Percentiles rank a stretch among this genome's conserved stretches.
These are phyloP conservation scores for Corythornis leucogaster DNA, from an alignment of 2,797 vertebrate genomes.

Conservation along the genomic window DNA sequence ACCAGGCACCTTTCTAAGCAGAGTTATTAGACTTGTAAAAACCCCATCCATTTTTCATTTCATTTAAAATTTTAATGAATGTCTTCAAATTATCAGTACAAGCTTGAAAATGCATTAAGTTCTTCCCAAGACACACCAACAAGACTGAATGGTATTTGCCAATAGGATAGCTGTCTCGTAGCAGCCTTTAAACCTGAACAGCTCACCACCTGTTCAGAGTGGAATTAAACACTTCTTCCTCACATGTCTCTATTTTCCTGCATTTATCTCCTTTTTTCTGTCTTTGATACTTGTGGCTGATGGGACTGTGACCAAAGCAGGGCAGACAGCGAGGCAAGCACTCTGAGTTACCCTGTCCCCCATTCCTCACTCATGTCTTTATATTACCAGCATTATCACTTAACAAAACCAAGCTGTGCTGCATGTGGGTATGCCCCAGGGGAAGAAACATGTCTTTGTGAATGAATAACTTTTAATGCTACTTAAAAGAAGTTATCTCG, in stretches of 20 bases:
- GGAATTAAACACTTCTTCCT: not conserved
- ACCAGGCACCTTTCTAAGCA: not conserved
- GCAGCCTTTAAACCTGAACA: not conserved
- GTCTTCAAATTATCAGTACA: not conserved
- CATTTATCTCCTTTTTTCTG: not conserved
- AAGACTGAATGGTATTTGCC: not conserved
- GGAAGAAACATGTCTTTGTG: constrained; percentile 1
- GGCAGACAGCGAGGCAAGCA: not conserved
- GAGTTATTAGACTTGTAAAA: not conserved
- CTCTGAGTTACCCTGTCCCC: not conserved
- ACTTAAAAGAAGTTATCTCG: not conserved
- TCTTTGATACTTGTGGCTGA: not conserved
- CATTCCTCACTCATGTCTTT: not conserved
- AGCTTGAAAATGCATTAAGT: not conserved
- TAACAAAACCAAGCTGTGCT: not conserved
- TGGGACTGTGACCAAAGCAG: not conserved
- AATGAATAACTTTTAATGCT: constrained; percentile 24
- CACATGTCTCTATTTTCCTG: not conserved
- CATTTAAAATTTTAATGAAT: not conserved
- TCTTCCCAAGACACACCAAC: not conserved
- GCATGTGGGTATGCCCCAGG: not conserved
- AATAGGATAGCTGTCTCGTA: not conserved
- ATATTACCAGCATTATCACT: not conserved
- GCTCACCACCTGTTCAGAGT: not conserved
- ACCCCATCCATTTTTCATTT: not conserved